A percentile compares a stretch with the other conserved stretches of the same genome.
Conservation (phyloP, 2,113 vertebrate genomes). For the Muntiacus muntjak region DNA sequence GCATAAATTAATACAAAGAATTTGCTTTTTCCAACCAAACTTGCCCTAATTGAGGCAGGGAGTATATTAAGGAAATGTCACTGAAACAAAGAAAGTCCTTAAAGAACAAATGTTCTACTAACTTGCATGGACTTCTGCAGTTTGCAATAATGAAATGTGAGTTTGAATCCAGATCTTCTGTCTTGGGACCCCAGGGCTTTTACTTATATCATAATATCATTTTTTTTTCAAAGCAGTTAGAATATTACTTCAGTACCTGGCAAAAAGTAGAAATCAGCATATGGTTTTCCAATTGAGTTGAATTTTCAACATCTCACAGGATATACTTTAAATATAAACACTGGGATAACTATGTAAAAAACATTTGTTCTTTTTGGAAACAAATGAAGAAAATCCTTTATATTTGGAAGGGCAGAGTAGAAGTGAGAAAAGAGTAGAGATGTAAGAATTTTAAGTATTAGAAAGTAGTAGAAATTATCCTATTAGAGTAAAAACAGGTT, state of each 20-base stretch:
- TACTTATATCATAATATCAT: background rate
- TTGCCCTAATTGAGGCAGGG: background rate
- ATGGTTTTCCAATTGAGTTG: background rate
- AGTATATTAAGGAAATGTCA: background rate
- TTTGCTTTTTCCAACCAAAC: constrained; percentile 6
- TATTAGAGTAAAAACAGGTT: background rate
- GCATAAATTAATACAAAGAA: background rate
- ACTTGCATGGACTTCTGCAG: background rate
- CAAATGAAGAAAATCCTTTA: background rate
- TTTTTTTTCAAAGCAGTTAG: background rate
- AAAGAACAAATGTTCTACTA: background rate
- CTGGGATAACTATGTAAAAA: background rate
- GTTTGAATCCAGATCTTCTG: background rate
- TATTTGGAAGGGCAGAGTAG: background rate
- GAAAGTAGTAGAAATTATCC: background rate
- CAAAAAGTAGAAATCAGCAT: background rate
- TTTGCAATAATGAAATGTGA: background rate
- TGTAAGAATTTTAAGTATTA: background rate
- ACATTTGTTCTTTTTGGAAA: constrained; percentile 25
- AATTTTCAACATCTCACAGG: constrained; percentile 7
- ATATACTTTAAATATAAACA: constrained; percentile 32
- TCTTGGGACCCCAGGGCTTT: background rate
- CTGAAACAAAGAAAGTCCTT: background rate
- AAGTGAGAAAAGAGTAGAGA: background rate
- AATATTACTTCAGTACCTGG: constrained; percentile 14